These are phyloP conservation scores for Cancer borealis DNA, from an alignment of 2,888 invertebrate species.

Conservation along the genomic window DNA sequence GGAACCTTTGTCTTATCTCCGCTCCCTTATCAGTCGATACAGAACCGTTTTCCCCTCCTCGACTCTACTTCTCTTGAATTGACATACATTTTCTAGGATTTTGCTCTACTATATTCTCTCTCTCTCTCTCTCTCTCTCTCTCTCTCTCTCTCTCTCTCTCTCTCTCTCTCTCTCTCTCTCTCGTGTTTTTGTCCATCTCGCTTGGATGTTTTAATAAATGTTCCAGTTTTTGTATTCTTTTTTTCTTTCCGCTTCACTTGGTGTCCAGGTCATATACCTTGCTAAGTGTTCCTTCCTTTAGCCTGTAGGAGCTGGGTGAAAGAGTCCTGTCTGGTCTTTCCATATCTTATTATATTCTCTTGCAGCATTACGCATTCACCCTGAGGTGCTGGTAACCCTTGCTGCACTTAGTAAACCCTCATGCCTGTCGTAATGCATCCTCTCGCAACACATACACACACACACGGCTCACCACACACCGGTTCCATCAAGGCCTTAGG, in stretches of 20 bases:
- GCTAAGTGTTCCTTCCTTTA: not conserved
- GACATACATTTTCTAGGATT: not conserved
- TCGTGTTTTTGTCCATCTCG: not conserved
- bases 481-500: not conserved
- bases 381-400: not conserved
- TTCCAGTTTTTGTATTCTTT: not conserved
- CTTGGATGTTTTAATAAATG: too few species aligned
- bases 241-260: not conserved
- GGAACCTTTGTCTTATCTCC: constrained; percentile 14
- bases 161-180: not conserved
- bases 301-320: too few species aligned
- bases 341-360: not conserved
- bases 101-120: constrained; percentile 37
- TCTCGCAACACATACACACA: not conserved
- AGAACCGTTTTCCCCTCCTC: not conserved
- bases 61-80: not conserved
- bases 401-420: not conserved
- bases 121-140: not conserved
- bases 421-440: not conserved
- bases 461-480: constrained; percentile 20
- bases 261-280: not conserved
- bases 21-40: constrained; percentile 13
- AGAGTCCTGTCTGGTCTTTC: not conserved
- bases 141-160: not conserved
- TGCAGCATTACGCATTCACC: not conserved